These are phyloP conservation scores for Hylyphantes graminicola DNA, from an alignment of 1,140 invertebrate genomes.

Conservation along the genomic window DNA sequence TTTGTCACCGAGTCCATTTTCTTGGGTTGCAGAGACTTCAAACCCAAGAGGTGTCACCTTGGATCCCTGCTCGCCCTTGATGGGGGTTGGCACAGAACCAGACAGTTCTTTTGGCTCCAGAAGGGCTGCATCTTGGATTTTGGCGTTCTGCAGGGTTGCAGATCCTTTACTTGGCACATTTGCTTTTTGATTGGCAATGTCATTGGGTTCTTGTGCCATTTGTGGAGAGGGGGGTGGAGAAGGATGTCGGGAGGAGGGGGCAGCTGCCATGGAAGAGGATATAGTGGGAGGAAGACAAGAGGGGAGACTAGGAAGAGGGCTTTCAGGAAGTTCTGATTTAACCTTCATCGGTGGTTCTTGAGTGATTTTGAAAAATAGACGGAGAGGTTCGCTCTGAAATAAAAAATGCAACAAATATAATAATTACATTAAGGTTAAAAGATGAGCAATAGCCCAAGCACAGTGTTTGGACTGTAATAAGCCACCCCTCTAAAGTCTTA, in stretches of 20 bases:
- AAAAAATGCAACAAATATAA: constrained; percentile 1
- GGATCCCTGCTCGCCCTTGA: background rate
- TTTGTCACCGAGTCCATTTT: too few relatives aligned
- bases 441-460: background rate
- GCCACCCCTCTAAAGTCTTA: background rate
- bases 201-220: constrained; percentile 39
- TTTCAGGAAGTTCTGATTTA: too few relatives aligned
- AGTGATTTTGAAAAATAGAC: constrained; percentile 58
- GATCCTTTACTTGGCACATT: background rate
- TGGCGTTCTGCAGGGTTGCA: background rate
- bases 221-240: constrained; percentile 37
- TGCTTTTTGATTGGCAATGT: background rate
- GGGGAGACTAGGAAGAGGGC: too few relatives aligned
- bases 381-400: constrained; percentile 56
- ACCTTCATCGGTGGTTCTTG: constrained; percentile 1
- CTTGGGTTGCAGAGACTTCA: too few relatives aligned
- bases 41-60: background rate
- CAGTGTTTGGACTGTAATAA: constrained; percentile 1
- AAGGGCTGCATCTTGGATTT: background rate
- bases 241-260: constrained; percentile 40
- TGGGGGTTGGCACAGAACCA: background rate
- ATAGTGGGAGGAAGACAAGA: background rate
- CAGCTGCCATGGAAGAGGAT: constrained; percentile 30
- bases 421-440: background rate
- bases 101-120: background rate